phyloP scores from a whole-genome alignment of 2,888 invertebrate genomes.

The Neoaliturus tenellus region DNA sequence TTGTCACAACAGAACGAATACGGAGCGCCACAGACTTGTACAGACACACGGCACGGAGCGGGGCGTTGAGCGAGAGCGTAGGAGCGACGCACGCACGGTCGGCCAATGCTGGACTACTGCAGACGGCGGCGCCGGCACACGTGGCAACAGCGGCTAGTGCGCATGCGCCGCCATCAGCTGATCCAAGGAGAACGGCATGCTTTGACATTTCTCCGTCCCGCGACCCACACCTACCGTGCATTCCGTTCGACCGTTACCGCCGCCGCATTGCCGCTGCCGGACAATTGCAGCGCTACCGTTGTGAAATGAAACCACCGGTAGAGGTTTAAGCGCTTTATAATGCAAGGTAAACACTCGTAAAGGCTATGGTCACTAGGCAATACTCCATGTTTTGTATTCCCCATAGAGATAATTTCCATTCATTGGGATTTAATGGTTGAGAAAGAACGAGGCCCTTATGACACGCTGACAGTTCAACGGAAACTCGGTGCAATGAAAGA shows the following conservation, averaged over 20 bases:
- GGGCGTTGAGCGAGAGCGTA: not conserved
- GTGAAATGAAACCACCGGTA: no score
- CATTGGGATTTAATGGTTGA: no score
- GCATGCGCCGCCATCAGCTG: slow-evolving; percentile 7
- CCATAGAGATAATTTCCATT: no score
- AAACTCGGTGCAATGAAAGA: no score
- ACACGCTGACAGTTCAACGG: no score
- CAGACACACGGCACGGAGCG: not conserved
- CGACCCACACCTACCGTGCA: not conserved
- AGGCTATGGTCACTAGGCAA: no score
- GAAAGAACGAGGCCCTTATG: no score
- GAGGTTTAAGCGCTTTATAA: no score
- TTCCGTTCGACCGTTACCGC: not conserved
- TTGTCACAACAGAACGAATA: not conserved
- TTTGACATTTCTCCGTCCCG: slow-evolving; percentile 1
- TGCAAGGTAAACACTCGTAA: no score
- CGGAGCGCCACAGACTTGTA: not conserved
- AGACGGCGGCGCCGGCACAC: not conserved
- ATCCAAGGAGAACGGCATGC: slow-evolving; percentile 25
- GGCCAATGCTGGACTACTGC: not conserved
- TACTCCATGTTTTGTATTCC: no score
- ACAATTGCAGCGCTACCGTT: no score
- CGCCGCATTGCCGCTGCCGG: not conserved
- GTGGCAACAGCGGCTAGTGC: not conserved
- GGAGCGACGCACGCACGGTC: not conserved